phyloP scores from a whole-genome alignment of 2,113 vertebrate species.

The Podarcis raffonei region DNA sequence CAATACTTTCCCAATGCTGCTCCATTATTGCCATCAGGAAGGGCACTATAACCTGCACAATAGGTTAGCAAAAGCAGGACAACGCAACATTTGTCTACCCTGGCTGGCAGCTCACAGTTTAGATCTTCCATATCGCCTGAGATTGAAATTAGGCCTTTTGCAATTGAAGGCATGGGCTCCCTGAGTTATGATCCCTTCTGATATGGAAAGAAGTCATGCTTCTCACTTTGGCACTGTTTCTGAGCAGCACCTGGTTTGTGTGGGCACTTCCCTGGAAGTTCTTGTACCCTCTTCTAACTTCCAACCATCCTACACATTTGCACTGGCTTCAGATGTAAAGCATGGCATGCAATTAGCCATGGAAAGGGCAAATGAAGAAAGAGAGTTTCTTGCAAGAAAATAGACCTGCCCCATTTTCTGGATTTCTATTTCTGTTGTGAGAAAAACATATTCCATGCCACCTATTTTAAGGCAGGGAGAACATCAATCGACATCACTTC shows the following conservation, averaged over 20 bases:
- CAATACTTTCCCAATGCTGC: no score
- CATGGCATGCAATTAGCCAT: background rate
- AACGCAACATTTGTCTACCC: background rate
- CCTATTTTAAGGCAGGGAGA: background rate
- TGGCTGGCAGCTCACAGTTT: no score
- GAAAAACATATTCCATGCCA: conserved; percentile 12
- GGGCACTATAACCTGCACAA: no score
- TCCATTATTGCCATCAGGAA: no score
- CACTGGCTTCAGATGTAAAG: background rate
- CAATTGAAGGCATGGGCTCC: background rate
- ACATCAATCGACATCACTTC: no score
- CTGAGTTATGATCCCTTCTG: background rate
- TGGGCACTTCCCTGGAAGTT: background rate
- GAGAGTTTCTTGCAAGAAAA: conserved; percentile 4
- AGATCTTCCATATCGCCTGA: background rate
- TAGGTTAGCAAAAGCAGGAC: no score
- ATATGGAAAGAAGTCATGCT: background rate
- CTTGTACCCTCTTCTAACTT: no score
- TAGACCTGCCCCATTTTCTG: conserved; percentile 8
- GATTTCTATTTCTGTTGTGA: conserved; percentile 1
- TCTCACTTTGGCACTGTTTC: background rate
- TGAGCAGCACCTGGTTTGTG: background rate
- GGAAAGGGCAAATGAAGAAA: background rate
- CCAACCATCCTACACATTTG: background rate
- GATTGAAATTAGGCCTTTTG: background rate